These are phyloP conservation scores for Magallana angulata DNA, from an alignment of 1,140 invertebrate species.

Conservation along the genomic window DNA sequence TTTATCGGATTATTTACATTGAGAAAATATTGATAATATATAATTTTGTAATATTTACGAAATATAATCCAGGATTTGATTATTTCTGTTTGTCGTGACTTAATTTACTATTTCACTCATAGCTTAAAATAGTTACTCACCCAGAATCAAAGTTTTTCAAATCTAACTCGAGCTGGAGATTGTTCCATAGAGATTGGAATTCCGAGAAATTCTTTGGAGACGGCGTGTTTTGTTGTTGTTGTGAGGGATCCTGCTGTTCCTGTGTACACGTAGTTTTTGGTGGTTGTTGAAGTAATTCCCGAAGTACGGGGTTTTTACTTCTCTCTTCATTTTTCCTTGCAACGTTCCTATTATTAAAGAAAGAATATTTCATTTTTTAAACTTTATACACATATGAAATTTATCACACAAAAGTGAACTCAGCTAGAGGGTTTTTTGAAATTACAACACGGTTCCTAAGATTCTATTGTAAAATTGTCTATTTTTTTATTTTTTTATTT, in stretches of 20 bases:
- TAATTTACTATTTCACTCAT: too few relatives aligned
- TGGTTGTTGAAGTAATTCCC: too few relatives aligned
- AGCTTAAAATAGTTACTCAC: background rate
- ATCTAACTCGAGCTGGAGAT: conserved; percentile 1
- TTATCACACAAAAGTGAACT: background rate
- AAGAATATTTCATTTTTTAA: too few relatives aligned
- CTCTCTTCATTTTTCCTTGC: too few relatives aligned
- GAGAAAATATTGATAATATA: conserved; percentile 5
- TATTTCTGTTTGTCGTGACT: background rate
- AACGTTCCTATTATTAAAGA: too few relatives aligned
- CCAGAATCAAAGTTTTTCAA: conserved; percentile 13
- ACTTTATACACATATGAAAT: too few relatives aligned
- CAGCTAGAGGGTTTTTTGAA: background rate
- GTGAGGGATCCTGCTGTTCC: background rate
- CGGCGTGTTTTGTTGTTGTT: conserved; percentile 1
- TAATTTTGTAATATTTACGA: background rate
- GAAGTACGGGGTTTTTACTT: too few relatives aligned
- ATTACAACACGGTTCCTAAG: background rate
- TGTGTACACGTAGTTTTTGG: background rate
- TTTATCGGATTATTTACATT: conserved; percentile 13
- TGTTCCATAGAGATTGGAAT: conserved; percentile 1
- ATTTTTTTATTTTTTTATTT: background rate
- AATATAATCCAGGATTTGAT: background rate
- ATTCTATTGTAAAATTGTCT: background rate
- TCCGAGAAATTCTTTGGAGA: conserved; percentile 6